Base-by-base conservation (phyloP, 2,797 vertebrate species). In the Syngnathus acus region DNA sequence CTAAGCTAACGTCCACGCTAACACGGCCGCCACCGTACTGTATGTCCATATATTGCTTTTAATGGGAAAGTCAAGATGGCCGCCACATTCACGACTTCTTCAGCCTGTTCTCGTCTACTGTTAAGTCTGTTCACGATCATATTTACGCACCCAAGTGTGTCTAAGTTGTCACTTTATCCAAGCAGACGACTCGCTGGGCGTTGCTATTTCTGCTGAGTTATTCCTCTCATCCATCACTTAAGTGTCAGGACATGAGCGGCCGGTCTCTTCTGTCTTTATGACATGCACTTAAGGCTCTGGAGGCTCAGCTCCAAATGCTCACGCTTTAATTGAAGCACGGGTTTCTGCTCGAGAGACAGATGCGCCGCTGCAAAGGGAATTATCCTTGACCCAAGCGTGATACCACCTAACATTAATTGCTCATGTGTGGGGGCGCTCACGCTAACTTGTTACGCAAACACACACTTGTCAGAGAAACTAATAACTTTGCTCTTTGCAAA, bases 311-410 rank as follows among this genome's bases (percentile, higher is more conserved):
- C 74, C 65, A 70, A 79, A 72, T 54, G 73, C 80, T 69, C 23
- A 66, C 4, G 69, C 78, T 83, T 83, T 82, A 84, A 84, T 83
- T 81, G 69, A 51, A 38, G 43, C 60, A 16, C 62, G 53, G 38
- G 62, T 79, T 32, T 76, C 65, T 72, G 68, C 51, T 57, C 67
- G 66, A 73, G 68, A 77, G 84, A 84, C 84, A 79, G 79, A 72
- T 74, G 72, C 65, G 51, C 70, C 86, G 76, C 86, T 9, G n/a
- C 51, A 23, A 88, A 77, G 77, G 83, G 83, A 86, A 78, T 82
- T 87, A 88, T 84, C 66, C 71, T 45, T 75, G 65, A 70, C 74
- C 70, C 71, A 66, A 69, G 65, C 65, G 42, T 53, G 48, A 53
- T 4, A 48, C 38, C 23, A 74, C 59, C 68, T 77, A 71, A 75